phyloP scores from a whole-genome alignment of 2,797 vertebrate genomes.

The Tachyglossus aculeatus region DNA sequence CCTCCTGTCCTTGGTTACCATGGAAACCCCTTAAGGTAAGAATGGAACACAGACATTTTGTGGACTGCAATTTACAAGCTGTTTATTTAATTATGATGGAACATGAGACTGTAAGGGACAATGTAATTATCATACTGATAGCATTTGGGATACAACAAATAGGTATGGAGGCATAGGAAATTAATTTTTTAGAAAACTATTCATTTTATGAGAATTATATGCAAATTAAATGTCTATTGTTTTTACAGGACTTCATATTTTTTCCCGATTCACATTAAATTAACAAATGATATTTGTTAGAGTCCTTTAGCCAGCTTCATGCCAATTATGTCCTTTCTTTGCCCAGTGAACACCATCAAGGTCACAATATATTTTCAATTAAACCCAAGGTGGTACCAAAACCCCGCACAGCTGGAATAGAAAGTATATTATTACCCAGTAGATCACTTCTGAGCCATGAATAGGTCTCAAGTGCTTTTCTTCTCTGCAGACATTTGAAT shows the following conservation, averaged over 20 bases:
- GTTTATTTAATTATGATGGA: slow-evolving; percentile 76
- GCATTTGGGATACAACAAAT: slow-evolving; percentile 55
- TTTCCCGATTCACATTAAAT: slow-evolving; percentile 57
- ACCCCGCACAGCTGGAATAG: slow-evolving; percentile 67
- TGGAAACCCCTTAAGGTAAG: slow-evolving; percentile 81
- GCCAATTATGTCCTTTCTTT: slow-evolving; percentile 59
- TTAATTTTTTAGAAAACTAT: slow-evolving; percentile 51
- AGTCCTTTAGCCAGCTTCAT: slow-evolving; percentile 57
- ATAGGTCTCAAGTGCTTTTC: slow-evolving; percentile 65
- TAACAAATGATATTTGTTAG: slow-evolving; percentile 57
- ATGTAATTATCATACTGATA: slow-evolving; percentile 64
- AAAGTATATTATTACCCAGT: slow-evolving; percentile 68
- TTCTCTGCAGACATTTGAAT: slow-evolving; percentile 66
- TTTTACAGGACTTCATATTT: slow-evolving; percentile 45
- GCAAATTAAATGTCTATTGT: slow-evolving; percentile 27
- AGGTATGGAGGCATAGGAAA: slow-evolving; percentile 47
- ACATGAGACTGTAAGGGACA: slow-evolving; percentile 64
- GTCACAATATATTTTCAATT: slow-evolving; percentile 75
- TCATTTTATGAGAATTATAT: slow-evolving; percentile 44
- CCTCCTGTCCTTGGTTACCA: slow-evolving; percentile 80
- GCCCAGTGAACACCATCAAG: slow-evolving; percentile 69
- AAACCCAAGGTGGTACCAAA: slow-evolving; percentile 68
- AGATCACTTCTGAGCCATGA: slow-evolving; percentile 70
- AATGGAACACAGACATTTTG: slow-evolving; percentile 63
- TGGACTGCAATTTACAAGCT: slow-evolving; percentile 69